Evolutionary conservation across 35 echinoderm and acorn worm species (phyloP).

Genomic region (Ophiothrix spiculata): DNA sequence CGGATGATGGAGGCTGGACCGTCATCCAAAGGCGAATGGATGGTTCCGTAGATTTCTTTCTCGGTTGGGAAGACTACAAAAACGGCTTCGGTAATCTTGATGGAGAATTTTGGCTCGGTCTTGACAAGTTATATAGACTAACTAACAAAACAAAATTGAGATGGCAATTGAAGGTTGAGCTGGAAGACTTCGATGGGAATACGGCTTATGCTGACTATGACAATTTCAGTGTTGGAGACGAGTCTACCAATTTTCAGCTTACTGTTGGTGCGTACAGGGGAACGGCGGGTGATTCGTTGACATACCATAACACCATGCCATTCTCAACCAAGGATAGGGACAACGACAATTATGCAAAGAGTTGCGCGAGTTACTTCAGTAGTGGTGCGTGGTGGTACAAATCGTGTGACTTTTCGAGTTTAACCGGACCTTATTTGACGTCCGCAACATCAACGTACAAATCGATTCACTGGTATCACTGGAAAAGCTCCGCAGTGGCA

Average conservation of each 20-base stretch:
- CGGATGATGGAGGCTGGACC: no score
- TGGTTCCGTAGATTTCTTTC: constrained; percentile 27
- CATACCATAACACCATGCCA: no score
- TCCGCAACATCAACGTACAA: no score
- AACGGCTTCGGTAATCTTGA: constrained; percentile 33
- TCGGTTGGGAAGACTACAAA: constrained; percentile 20
- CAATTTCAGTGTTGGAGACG: constrained; percentile 12
- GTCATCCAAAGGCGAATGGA: constrained; percentile 46
- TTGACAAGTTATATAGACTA: constrained; percentile 14
- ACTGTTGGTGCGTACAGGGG: background rate
- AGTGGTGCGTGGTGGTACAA: no score
- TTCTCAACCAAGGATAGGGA: no score
- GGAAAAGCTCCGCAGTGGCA: no score
- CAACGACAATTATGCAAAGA: no score
- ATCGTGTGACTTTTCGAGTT: no score
- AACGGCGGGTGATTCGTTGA: constrained; percentile 5
- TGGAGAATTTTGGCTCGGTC: constrained; percentile 52
- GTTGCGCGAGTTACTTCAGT: no score
- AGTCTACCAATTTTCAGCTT: background rate
- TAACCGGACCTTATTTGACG: no score
- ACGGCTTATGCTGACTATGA: constrained; percentile 23
- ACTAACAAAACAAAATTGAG: background rate
- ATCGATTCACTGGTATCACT: no score
- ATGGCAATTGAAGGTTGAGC: constrained; percentile 24
- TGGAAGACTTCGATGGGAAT: constrained; percentile 27